Evolutionary conservation across 1,140 invertebrate species (phyloP).

Genomic region (Temnothorax curvispinosus): DNA sequence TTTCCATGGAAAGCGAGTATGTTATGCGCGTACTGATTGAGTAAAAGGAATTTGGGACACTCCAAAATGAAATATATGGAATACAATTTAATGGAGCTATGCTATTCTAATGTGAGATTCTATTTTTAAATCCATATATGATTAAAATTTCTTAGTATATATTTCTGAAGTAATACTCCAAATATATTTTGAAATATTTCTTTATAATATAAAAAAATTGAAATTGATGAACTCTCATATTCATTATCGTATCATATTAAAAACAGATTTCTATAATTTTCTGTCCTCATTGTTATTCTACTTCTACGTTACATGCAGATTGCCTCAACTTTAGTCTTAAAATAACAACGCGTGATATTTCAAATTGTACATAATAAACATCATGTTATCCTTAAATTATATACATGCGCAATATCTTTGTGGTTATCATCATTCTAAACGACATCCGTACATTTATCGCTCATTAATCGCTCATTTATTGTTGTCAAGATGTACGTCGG

Average conservation of each 20-base stretch:
- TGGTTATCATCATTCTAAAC: neutral
- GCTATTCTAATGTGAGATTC: neutral
- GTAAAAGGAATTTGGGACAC: neutral
- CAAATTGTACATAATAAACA: neutral
- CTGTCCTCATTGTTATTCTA: neutral
- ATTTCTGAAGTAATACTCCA: neutral
- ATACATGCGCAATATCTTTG: neutral
- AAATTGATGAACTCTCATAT: neutral
- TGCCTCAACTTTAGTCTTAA: neutral
- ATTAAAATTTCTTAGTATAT: neutral
- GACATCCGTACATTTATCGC: conserved; percentile 22
- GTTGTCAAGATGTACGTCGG: conserved; percentile 82
- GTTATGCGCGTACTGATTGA: neutral
- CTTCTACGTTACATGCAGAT: neutral
- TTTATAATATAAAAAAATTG: neutral
- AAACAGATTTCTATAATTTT: neutral
- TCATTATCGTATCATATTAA: neutral
- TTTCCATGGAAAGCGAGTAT: neutral
- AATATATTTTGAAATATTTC: neutral
- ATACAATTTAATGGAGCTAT: neutral
- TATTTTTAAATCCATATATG: neutral
- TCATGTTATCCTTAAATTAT: neutral
- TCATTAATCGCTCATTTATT: conserved; percentile 70
- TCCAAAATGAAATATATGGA: neutral
- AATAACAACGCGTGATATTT: neutral